Percentiles rank a stretch among this genome's conserved stretches.
Conservation (phyloP, 2,797 vertebrate species). For the Rhinoraja longicauda region DNA sequence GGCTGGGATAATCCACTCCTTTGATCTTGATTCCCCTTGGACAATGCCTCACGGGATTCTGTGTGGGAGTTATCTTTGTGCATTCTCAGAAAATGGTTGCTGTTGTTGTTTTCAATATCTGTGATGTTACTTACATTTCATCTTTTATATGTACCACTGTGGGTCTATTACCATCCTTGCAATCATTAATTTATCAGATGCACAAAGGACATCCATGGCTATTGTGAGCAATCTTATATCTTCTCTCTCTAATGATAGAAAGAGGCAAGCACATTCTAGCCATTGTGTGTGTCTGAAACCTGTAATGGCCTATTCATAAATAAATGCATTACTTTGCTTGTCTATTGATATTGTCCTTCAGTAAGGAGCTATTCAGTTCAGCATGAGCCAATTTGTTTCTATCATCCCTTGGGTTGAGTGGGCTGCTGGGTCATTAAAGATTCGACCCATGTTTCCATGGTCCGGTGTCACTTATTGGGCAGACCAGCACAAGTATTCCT, state of each 20-base stretch:
- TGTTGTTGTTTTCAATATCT: background rate
- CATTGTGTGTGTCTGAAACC: background rate
- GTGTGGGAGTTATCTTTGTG: background rate
- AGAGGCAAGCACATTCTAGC: background rate
- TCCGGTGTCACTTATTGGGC: too few relatives aligned
- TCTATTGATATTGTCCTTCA: background rate
- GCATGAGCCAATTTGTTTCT: too few relatives aligned
- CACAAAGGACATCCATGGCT: background rate
- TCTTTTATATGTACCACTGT: background rate
- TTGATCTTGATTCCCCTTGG: background rate
- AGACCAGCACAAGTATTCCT: too few relatives aligned
- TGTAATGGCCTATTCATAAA: background rate
- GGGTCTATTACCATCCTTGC: background rate
- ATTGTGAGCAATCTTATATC: background rate
- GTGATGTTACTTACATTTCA: background rate
- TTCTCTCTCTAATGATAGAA: background rate
- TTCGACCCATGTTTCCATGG: too few relatives aligned
- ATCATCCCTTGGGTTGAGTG: too few relatives aligned
- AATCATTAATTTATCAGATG: background rate
- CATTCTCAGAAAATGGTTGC: background rate
- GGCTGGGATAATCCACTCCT: background rate
- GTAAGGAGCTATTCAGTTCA: background rate
- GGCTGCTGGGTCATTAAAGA: too few relatives aligned
- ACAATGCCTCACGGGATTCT: background rate
- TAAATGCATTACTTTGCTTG: background rate